phyloP scores from a whole-genome alignment of 2,888 invertebrate species.

The Ceramica pisi region DNA sequence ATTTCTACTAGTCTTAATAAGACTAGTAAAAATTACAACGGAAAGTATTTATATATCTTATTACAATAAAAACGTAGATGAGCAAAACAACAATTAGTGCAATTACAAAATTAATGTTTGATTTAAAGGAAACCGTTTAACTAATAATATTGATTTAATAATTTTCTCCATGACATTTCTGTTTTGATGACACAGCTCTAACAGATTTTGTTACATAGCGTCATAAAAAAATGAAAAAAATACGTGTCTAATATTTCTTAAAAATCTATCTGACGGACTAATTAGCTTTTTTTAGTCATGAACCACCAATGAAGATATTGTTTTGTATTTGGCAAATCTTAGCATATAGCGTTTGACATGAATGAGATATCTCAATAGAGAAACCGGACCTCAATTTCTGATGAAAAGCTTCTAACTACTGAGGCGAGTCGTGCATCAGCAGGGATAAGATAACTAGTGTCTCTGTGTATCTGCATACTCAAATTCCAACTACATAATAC shows the following conservation, averaged over 20 bases:
- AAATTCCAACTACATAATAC: not conserved
- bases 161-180: not conserved
- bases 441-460: too few species aligned
- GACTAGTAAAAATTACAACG: conserved; percentile 9
- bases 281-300: too few species aligned
- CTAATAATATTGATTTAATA: conserved; percentile 3
- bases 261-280: too few species aligned
- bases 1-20: too few species aligned
- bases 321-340: not conserved
- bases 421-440: not conserved
- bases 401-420: not conserved
- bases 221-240: too few species aligned
- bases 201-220: not conserved
- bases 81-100: not conserved
- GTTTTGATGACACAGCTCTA: not conserved
- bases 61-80: not conserved
- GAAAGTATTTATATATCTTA: not conserved
- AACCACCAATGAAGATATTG: not conserved
- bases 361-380: not conserved
- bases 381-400: not conserved
- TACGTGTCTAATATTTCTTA: too few species aligned
- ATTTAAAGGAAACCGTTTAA: not conserved
- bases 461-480: not conserved
- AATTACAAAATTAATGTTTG: not conserved
- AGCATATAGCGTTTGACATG: not conserved